A percentile compares a stretch with the other conserved stretches of the same genome.
Conservation (phyloP, 2,113 vertebrate species). For the Peucedramus taeniatus region DNA sequence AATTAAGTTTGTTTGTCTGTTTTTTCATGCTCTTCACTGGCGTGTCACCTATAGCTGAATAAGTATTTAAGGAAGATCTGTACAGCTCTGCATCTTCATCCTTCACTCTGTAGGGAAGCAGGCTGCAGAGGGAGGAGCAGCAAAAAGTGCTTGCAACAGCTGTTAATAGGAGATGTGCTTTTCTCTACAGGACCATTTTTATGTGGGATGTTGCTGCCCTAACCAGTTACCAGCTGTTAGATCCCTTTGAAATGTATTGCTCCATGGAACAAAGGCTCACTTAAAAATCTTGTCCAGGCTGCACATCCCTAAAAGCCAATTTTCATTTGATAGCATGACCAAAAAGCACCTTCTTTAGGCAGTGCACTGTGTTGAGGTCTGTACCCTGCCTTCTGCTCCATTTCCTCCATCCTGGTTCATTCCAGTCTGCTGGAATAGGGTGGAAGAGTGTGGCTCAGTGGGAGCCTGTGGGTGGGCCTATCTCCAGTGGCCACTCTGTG, state of each 20-base stretch:
- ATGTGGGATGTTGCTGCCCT: not conserved
- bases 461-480: not conserved
- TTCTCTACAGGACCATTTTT: not conserved
- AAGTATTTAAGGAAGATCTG: not conserved
- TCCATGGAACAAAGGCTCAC: not conserved
- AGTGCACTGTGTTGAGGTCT: not conserved
- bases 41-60: not conserved
- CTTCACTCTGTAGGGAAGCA: not conserved
- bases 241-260: not conserved
- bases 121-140: not conserved
- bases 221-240: not conserved
- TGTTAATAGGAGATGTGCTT: not conserved
- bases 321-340: not conserved
- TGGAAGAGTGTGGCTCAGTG: not conserved
- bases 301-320: not conserved
- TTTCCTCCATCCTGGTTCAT: not conserved
- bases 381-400: not conserved
- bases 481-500: not conserved
- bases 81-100: not conserved
- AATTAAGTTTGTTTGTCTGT: not conserved
- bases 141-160: not conserved
- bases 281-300: not conserved
- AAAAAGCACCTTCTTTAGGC: not conserved
- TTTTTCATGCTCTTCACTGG: not conserved
- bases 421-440: not conserved